phyloP scores from a whole-genome alignment of 2,113 vertebrate genomes.

The Nettapus auritus region DNA sequence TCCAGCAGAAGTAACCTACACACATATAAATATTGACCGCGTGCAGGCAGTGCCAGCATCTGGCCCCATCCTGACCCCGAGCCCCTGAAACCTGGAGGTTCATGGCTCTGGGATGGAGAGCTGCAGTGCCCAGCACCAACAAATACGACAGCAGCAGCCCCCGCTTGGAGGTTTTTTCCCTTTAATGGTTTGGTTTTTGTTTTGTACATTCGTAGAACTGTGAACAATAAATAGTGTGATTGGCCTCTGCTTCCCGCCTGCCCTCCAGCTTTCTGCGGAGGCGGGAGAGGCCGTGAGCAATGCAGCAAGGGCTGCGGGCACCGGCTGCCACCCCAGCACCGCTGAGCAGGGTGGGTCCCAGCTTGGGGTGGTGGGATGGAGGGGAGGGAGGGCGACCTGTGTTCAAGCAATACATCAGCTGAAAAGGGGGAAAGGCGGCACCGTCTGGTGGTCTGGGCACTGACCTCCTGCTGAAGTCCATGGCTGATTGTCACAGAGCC shows the following conservation, averaged over 20 bases:
- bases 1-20: neutral
- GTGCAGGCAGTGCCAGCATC: neutral
- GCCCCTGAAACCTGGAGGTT: fast-evolving
- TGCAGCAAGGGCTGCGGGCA: neutral
- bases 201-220: constrained; percentile 70
- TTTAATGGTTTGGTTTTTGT: constrained; percentile 68
- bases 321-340: neutral
- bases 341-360: neutral
- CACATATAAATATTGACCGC: fast-evolving
- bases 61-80: neutral
- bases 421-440: neutral
- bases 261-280: neutral
- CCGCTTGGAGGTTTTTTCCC: neutral
- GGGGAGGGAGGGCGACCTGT: neutral
- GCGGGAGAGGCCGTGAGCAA: neutral
- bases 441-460: neutral
- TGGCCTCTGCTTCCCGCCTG: neutral
- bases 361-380: neutral
- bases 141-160: neutral
- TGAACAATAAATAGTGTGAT: constrained; percentile 68
- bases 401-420: neutral
- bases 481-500: neutral
- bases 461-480: neutral
- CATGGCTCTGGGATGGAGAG: neutral
- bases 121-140: neutral